phyloP scores from a whole-genome alignment of 2,888 invertebrate genomes.

The Tachina grossa region DNA sequence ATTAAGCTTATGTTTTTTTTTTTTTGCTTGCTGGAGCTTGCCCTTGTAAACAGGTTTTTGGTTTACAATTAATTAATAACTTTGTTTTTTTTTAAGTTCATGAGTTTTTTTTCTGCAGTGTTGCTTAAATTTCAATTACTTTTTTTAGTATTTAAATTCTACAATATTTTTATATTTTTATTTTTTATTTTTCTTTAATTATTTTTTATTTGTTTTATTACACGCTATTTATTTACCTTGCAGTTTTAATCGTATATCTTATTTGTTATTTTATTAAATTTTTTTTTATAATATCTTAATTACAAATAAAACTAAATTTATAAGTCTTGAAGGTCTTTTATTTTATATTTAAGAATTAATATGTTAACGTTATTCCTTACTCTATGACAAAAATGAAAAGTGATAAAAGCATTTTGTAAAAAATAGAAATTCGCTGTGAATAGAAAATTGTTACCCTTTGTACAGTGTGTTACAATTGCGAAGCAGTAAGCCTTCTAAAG shows the following conservation, averaged over 20 bases:
- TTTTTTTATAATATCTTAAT: constrained; percentile 22
- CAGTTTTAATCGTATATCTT: constrained; percentile 3
- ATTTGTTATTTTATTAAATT: constrained; percentile 33
- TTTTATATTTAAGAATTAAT: constrained; percentile 48
- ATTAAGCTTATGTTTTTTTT: too few relatives aligned
- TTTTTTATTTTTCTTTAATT: not conserved
- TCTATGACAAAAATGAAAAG: not conserved
- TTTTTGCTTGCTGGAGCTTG: too few relatives aligned
- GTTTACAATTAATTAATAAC: constrained; percentile 27
- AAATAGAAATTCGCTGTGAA: not conserved
- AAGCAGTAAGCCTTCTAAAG: not conserved
- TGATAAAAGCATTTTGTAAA: not conserved
- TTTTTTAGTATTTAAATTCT: constrained; percentile 37
- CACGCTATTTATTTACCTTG: constrained; percentile 14
- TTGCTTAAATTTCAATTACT: constrained; percentile 23
- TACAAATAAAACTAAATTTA: constrained; percentile 60
- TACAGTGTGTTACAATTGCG: not conserved
- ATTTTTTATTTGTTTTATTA: constrained; percentile 17
- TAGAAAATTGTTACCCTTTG: constrained; percentile 33
- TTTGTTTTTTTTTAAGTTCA: not conserved
- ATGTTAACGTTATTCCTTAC: constrained; percentile 50
- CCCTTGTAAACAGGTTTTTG: too few relatives aligned
- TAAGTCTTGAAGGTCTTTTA: constrained; percentile 67
- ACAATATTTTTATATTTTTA: constrained; percentile 19
- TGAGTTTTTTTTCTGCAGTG: not conserved